Conservation (phyloP, 2,113 vertebrate genomes). For the Lepisosteus osseus region DNA sequence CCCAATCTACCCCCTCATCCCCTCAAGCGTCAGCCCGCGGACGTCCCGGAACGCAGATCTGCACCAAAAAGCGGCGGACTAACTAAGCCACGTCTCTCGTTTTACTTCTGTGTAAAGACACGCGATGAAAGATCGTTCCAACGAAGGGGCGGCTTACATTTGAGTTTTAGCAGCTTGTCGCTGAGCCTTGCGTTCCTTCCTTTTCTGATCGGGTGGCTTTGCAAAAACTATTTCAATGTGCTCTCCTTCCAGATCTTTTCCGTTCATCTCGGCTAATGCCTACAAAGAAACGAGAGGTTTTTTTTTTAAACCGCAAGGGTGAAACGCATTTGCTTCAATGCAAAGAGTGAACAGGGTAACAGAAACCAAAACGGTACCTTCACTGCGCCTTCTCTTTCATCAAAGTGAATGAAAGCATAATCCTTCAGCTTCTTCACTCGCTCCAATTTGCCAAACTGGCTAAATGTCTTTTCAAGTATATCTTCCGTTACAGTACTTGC, state of each 20-base stretch:
- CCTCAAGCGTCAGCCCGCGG: no score
- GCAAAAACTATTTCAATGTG: conserved; percentile 96
- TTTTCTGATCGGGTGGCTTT: conserved; percentile 96
- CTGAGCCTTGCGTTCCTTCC: conserved; percentile 96
- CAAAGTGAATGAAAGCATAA: conserved; percentile 97
- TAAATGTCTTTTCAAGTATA: conserved; percentile 90
- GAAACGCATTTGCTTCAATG: not conserved
- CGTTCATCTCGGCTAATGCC: conserved; percentile 97
- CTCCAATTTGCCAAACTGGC: conserved; percentile 90
- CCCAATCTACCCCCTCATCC: no score
- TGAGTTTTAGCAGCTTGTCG: conserved; percentile 93
- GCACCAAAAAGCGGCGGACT: no score
- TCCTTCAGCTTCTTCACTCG: conserved; percentile 98
- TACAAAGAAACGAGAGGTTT: conserved; percentile 38
- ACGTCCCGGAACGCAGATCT: no score
- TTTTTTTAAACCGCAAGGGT: no score
- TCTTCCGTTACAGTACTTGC: conserved; percentile 94
- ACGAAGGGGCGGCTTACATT: conserved; percentile 69
- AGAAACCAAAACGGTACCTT: conserved; percentile 69
- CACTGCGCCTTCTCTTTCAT: conserved; percentile 89
- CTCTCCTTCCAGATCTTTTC: conserved; percentile 93
- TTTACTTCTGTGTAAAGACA: no score
- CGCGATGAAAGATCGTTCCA: no score
- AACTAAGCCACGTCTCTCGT: no score
- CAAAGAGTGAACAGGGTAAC: not conserved